Evolutionary conservation across 2,888 invertebrate genomes (phyloP).

Genomic region (Galerucella nymphaeae): DNA sequence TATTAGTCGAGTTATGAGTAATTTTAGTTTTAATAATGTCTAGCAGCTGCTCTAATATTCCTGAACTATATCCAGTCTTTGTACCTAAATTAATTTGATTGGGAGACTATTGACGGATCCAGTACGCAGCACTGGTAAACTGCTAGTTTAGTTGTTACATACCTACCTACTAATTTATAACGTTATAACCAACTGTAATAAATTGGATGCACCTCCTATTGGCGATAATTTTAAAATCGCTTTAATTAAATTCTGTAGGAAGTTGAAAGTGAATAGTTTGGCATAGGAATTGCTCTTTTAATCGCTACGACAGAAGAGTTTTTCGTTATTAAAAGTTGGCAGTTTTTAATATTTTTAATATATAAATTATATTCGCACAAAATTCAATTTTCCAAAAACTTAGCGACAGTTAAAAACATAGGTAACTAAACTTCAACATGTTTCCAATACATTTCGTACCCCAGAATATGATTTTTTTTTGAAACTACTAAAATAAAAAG

Average conservation of each 20-base stretch:
- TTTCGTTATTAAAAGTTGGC: neutral
- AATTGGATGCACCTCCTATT: neutral
- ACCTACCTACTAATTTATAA: neutral
- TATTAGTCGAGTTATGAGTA: too few species aligned
- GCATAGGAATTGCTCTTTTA: neutral
- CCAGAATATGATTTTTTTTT: too few species aligned
- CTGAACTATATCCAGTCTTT: neutral
- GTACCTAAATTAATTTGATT: slow-evolving; percentile 37
- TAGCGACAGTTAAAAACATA: too few species aligned
- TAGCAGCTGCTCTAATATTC: neutral
- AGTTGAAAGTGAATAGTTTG: neutral
- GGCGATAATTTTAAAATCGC: slow-evolving; percentile 12
- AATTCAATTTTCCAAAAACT: too few species aligned
- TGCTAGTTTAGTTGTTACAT: slow-evolving; percentile 6
- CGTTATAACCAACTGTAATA: neutral
- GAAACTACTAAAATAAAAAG: neutral
- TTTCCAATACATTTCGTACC: too few species aligned
- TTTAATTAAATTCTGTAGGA: slow-evolving; percentile 13
- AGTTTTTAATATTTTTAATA: too few species aligned
- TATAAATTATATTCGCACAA: too few species aligned
- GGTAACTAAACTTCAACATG: too few species aligned
- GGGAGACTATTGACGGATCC: slow-evolving; percentile 39
- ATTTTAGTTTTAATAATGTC: too few species aligned
- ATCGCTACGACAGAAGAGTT: neutral
- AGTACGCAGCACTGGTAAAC: neutral